Evolutionary conservation across 2,113 vertebrate genomes (phyloP).

Genomic region (Pampusana beccarii): DNA sequence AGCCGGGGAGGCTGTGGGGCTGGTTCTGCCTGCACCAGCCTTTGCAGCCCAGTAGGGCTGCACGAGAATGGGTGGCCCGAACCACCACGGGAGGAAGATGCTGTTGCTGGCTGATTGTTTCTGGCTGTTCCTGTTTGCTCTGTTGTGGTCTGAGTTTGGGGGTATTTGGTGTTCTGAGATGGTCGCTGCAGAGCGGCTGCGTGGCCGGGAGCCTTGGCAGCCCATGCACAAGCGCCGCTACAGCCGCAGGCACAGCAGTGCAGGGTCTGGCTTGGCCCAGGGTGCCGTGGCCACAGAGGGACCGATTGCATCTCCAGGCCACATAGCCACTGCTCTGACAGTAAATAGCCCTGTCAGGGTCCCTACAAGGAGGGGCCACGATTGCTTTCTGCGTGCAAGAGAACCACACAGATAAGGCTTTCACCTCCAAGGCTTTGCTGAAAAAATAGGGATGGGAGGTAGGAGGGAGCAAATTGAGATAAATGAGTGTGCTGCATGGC

Average conservation of each 20-base stretch:
- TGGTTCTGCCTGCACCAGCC: fast-evolving
- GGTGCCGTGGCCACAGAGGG: fast-evolving
- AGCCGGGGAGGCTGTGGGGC: too few species aligned
- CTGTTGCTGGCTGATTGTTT: background rate
- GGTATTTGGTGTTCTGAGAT: background rate
- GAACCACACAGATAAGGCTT: slow-evolving; percentile 31
- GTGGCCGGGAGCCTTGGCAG: background rate
- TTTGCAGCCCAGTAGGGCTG: fast-evolving
- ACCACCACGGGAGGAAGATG: fast-evolving
- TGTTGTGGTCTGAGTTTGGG: fast-evolving
- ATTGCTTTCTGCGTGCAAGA: background rate
- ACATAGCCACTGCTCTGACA: background rate
- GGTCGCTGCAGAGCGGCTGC: fast-evolving
- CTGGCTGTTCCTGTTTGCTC: background rate
- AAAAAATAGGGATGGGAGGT: slow-evolving; percentile 52
- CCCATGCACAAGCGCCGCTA: fast-evolving
- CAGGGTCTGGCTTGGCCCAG: background rate
- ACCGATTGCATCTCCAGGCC: background rate
- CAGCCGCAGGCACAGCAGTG: background rate
- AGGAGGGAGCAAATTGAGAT: slow-evolving; percentile 70
- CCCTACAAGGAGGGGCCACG: background rate
- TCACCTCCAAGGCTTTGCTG: slow-evolving; percentile 53
- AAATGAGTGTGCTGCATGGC: slow-evolving; percentile 49
- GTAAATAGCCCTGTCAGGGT: background rate
- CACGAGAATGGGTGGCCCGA: background rate